Base-by-base conservation (phyloP, 2,113 vertebrate genomes). In the Poeciliopsis occidentalis region DNA sequence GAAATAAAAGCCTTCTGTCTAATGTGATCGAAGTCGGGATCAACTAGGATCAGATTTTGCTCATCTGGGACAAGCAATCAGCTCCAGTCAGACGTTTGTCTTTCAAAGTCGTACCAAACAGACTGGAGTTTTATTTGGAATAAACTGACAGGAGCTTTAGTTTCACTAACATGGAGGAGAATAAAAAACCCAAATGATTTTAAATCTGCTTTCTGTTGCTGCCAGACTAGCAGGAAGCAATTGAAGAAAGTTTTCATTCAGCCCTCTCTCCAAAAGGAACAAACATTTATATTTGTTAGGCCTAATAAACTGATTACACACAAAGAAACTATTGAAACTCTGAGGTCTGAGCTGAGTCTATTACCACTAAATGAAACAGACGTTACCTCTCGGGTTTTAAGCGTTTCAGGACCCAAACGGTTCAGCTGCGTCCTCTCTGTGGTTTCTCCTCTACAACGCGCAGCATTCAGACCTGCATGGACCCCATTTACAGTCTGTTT, bases 321-420 rank as follows among this genome's bases (percentile, higher is more conserved):
- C 71, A 67, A 64, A 66, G 70, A 73, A 79, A 82, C 83, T 87
- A 87, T 75, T 87, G 78, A 77, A 88, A 81, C 68, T 84, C 83
- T 91, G 80, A 88, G 87, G 90, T 82, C 86, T 85, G 85, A 90
- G 85, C 79, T 70, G 84, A 88, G 77, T 80, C 88, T 83, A 86
- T 79, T 62, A 83, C 70, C 76, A 75, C 89, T 88, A 92, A 87
- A 86, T 76, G 74, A 88, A 82, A 84, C 76, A 57, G 86, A 85
- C 72, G 84, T 71, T 79, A 80, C 85, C 73, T 64, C 67, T 75
- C 77, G 84, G 61, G 34, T 37, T 64, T 67, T 75, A 74, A 84
- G 67, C 62, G 79, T 78, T 41, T 80, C 73, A 81, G 81, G 78
- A 82, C 71, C 83, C 71, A 68, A 67, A 80, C 41, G 57, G 51